Conservation (phyloP, 2,888 invertebrate genomes). For the Nephrotoma appendiculata region DNA sequence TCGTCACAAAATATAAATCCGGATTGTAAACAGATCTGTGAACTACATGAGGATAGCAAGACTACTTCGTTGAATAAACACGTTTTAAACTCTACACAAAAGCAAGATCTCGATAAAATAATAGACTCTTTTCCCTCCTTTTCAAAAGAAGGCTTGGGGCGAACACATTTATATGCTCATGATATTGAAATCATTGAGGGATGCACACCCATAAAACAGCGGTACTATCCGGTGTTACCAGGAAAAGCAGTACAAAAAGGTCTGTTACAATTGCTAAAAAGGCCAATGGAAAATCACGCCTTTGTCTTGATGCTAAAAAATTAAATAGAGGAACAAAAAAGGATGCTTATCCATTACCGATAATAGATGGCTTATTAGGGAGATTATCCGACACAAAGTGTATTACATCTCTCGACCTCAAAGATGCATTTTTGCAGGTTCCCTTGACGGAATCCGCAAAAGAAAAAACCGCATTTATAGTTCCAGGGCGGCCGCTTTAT, state of each 20-base stretch:
- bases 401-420: not conserved
- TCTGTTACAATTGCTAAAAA: not conserved
- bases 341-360: not conserved
- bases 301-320: not conserved
- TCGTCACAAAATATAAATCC: too few relatives aligned
- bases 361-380: not conserved
- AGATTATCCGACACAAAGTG: not conserved
- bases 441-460: not conserved
- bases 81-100: too few relatives aligned
- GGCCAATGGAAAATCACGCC: not conserved
- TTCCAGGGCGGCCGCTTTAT: not conserved
- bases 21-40: too few relatives aligned
- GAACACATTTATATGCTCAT: too few relatives aligned
- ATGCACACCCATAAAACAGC: too few relatives aligned
- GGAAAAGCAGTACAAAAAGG: not conserved
- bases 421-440: not conserved
- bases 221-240: not conserved
- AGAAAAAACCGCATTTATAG: not conserved
- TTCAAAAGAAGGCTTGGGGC: too few relatives aligned
- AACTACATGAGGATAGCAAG: too few relatives aligned
- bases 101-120: too few relatives aligned
- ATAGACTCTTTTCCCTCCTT: too few relatives aligned
- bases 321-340: not conserved
- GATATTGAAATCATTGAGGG: too few relatives aligned
- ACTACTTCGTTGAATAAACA: too few relatives aligned